Percentiles rank a stretch among this genome's conserved stretches.
Evolutionary conservation across 1,140 invertebrate genomes (phyloP).

Genomic region (Drosophila pseudoananassae): DNA sequence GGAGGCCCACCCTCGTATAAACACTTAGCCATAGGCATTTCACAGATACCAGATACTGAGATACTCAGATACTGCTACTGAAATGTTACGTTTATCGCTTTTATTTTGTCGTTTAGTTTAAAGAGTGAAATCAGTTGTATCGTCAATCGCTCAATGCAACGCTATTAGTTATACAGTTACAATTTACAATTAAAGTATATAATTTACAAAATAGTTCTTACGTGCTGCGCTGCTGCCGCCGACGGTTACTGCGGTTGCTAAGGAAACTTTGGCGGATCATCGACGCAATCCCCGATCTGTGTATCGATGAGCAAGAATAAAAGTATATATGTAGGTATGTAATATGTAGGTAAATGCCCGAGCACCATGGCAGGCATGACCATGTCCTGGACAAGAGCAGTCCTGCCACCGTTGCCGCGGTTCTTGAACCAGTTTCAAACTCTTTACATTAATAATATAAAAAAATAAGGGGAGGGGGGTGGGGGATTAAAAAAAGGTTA

Average conservation of each 20-base stretch:
- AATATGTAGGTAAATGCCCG: conserved; percentile 21
- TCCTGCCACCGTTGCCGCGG: conserved; percentile 4
- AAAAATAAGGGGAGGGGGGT: neutral
- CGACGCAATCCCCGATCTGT: conserved; percentile 7
- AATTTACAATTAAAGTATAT: conserved; percentile 37
- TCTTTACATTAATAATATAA: conserved; percentile 11
- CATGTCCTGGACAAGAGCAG: conserved; percentile 17
- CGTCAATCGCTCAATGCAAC: conserved; percentile 53
- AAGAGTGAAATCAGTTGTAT: conserved; percentile 49
- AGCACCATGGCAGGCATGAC: neutral
- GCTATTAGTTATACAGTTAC: conserved; percentile 63
- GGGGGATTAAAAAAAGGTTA: neutral
- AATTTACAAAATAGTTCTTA: conserved; percentile 57
- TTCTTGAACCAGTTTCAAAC: conserved; percentile 13
- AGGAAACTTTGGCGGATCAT: conserved; percentile 43
- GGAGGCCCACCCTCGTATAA: too few species aligned
- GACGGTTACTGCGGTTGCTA: conserved; percentile 27
- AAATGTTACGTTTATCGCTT: conserved; percentile 26
- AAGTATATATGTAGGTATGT: conserved; percentile 9
- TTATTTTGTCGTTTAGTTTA: conserved; percentile 42
- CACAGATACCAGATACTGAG: neutral
- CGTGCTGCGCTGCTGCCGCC: conserved; percentile 20
- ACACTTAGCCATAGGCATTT: too few species aligned
- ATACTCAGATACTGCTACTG: neutral
- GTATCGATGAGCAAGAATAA: conserved; percentile 40